Base-by-base conservation (phyloP, 2,888 invertebrate genomes). In the Neoscelio sp. region DNA sequence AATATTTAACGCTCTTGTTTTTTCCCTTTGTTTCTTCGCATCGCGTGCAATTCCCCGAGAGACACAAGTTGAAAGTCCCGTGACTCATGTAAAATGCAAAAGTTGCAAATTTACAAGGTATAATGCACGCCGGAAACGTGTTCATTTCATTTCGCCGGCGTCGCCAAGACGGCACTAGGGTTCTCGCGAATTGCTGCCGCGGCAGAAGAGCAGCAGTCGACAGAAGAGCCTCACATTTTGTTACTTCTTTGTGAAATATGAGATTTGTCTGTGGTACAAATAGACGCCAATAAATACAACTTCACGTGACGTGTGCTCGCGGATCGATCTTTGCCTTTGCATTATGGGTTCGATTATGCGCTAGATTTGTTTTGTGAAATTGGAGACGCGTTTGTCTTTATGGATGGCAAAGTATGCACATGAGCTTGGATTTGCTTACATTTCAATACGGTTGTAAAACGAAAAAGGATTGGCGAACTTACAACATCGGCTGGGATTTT, bases 21-120 rank as follows among this genome's bases (percentile, higher is more conserved):
- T 30, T 18, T 26, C 10, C 58, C 1, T 56, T 13, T 30, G 15
- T 48, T 50, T 15, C 15, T 18, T 30, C 13, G 35, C 48, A 48
- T 46, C 50, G 33, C 50, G 42, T 20, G 56, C 56, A 20, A 56
- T 48, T 30, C 20, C 10, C 10, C 23, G 26, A 3, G 26, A 58
- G 10, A 40, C 42, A 18, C 50, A 35, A 62, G 30, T 28, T 17
- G 52, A 50, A 42, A 62, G 52, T 52, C 35, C 15, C 52, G 52
- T 7, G 52, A 60, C 52, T 77, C 71, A 78, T 71, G 78, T 52
- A 71, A 78, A 64, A 71, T 78, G 65, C 67, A 78, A 10, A 54
- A 68, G 75, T 68, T 75, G 60, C 62, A 62, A 67, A 76, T 70
- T 64, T 56, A 62, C 64, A 62, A 30, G 20, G 35, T 40, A 65